A percentile compares a stretch with the other conserved stretches of the same genome.
These are phyloP conservation scores for Cyphomyrus plagiostoma DNA, from an alignment of 2,113 vertebrate species.

Conservation along the genomic window DNA sequence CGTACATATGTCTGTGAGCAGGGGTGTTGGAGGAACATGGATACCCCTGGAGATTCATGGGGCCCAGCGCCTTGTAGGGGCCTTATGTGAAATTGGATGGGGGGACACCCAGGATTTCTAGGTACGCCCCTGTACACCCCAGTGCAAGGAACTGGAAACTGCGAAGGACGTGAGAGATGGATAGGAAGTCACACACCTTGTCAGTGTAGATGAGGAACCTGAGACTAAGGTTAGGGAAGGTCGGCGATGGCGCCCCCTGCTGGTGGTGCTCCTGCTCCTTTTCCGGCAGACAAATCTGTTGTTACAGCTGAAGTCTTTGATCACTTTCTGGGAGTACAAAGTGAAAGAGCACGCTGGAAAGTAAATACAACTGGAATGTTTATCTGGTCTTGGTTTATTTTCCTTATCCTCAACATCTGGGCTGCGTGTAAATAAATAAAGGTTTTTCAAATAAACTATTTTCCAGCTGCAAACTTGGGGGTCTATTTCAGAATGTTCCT, in stretches of 20 bases:
- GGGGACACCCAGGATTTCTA: not conserved
- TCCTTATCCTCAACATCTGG: slow-evolving; percentile 14
- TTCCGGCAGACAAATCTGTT: slow-evolving; percentile 5
- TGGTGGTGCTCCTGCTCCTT: not conserved
- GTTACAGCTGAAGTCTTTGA: slow-evolving; percentile 3
- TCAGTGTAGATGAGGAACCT: not conserved
- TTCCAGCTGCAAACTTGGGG: not conserved
- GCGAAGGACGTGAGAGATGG: not conserved
- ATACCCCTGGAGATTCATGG: not conserved
- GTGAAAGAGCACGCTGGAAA: not conserved
- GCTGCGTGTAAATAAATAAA: not conserved
- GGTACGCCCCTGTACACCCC: not conserved
- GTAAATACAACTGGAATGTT: slow-evolving; percentile 18
- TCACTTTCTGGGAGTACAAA: not conserved
- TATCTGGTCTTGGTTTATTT: not conserved
- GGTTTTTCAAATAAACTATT: slow-evolving; percentile 2
- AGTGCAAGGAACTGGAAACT: not conserved
- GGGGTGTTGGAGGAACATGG: not conserved
- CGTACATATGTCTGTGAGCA: not conserved
- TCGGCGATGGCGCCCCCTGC: not conserved
- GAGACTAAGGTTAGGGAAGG: not conserved
- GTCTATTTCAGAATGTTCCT: not conserved
- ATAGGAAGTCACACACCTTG: not conserved
- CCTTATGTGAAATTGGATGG: not conserved
- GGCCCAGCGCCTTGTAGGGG: not conserved